phyloP scores from a whole-genome alignment of 2,888 invertebrate species.

The Polietes domitor region DNA sequence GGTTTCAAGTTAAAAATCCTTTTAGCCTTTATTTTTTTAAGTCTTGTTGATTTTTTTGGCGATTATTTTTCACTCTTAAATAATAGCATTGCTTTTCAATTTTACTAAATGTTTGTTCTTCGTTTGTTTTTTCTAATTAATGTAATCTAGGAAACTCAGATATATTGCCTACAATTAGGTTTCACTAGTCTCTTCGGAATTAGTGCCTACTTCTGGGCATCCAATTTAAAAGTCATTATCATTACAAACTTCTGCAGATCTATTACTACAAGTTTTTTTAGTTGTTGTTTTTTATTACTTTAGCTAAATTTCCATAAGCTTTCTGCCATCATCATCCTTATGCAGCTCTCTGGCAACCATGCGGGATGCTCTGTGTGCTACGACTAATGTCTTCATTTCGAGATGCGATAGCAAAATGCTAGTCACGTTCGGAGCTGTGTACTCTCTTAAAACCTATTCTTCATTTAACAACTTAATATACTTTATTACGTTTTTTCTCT shows the following conservation, averaged over 20 bases:
- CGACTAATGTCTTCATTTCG: too few relatives aligned
- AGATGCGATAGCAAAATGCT: conserved; percentile 34
- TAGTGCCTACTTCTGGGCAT: conserved; percentile 39
- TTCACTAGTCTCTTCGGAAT: not conserved
- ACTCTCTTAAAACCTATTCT: conserved; percentile 53
- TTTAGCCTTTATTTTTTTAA: too few relatives aligned
- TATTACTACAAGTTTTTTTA: not conserved
- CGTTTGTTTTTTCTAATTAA: too few relatives aligned
- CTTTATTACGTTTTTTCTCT: conserved; percentile 14
- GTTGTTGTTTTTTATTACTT: not conserved
- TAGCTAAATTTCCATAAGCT: not conserved
- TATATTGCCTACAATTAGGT: not conserved
- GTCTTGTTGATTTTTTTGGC: too few relatives aligned
- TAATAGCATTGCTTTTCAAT: too few relatives aligned
- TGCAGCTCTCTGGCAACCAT: too few relatives aligned
- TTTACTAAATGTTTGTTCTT: too few relatives aligned
- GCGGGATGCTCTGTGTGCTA: too few relatives aligned
- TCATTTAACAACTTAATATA: conserved; percentile 66
- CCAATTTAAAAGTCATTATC: conserved; percentile 4
- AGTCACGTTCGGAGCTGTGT: conserved; percentile 54
- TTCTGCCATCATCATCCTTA: not conserved
- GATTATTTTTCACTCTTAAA: too few relatives aligned
- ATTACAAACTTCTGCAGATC: conserved; percentile 29
- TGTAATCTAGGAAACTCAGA: too few relatives aligned
- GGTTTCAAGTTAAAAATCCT: too few relatives aligned